phyloP scores from a whole-genome alignment of 2,113 vertebrate genomes.

The Lucifuga dentata region DNA sequence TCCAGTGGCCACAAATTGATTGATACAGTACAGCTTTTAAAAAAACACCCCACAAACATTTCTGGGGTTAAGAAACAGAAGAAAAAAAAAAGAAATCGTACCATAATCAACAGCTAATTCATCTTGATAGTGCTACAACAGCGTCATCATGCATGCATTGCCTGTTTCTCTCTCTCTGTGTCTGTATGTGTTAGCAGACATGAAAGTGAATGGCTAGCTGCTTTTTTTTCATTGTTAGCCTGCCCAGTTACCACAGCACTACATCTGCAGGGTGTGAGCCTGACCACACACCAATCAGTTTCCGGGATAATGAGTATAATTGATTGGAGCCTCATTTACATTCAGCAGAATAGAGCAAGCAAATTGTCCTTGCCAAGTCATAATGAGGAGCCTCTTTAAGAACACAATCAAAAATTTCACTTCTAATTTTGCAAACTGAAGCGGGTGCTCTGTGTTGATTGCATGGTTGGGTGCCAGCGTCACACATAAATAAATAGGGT shows the following conservation, averaged over 20 bases:
- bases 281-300: slow-evolving; percentile 73
- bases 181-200: not conserved
- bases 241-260: slow-evolving; percentile 49
- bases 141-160: no score
- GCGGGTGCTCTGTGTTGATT: slow-evolving; percentile 58
- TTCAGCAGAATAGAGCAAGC: slow-evolving; percentile 75
- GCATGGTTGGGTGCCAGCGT: slow-evolving; percentile 42
- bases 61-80: slow-evolving; percentile 19
- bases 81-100: slow-evolving; percentile 30
- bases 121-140: not conserved
- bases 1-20: no score
- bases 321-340: slow-evolving; percentile 78
- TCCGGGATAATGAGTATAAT: slow-evolving; percentile 74
- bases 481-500: slow-evolving; percentile 44
- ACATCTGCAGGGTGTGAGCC: slow-evolving; percentile 57
- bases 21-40: not conserved
- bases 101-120: slow-evolving; percentile 32
- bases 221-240: slow-evolving; percentile 12
- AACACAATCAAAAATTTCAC: slow-evolving; percentile 78
- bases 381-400: slow-evolving; percentile 75
- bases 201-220: no score
- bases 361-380: slow-evolving; percentile 80
- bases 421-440: slow-evolving; percentile 59
- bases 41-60: slow-evolving; percentile 2
- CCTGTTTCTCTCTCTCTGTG: no score